Conservation (phyloP, 2,113 vertebrate genomes). For the Mandrillus leucophaeus region DNA sequence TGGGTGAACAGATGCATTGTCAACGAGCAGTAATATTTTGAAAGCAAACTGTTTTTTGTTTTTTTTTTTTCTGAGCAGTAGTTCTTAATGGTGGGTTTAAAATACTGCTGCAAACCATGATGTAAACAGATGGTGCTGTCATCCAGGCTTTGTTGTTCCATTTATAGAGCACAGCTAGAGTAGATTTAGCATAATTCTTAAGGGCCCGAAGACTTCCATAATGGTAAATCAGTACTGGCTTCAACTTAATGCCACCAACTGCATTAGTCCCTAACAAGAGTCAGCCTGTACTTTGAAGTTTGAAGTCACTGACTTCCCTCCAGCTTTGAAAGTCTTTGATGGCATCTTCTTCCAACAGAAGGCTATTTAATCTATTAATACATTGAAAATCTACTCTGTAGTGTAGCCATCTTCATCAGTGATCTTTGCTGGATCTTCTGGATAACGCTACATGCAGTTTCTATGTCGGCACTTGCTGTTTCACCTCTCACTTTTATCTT, state of each 20-base stretch:
- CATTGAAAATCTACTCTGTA: not conserved
- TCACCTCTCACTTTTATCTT: not conserved
- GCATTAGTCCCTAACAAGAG: not conserved
- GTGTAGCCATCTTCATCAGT: not conserved
- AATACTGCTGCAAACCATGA: not conserved
- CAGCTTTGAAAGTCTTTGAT: not conserved
- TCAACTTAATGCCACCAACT: not conserved
- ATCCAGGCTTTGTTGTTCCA: not conserved
- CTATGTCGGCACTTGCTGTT: not conserved
- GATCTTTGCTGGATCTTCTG: not conserved
- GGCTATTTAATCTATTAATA: not conserved
- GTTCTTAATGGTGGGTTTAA: not conserved
- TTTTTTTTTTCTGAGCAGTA: not conserved
- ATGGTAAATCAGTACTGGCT: not conserved
- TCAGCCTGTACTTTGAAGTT: not conserved
- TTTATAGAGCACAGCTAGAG: not conserved
- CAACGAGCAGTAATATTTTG: not conserved
- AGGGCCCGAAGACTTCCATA: not conserved
- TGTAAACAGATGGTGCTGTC: not conserved
- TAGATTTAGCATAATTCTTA: not conserved
- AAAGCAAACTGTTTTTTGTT: not conserved
- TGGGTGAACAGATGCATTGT: not conserved
- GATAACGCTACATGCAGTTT: not conserved
- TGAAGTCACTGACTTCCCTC: not conserved
- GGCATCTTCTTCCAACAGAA: not conserved